These are phyloP conservation scores for Orchesellides sinensis DNA, from an alignment of 2,888 invertebrate genomes.

Conservation along the genomic window DNA sequence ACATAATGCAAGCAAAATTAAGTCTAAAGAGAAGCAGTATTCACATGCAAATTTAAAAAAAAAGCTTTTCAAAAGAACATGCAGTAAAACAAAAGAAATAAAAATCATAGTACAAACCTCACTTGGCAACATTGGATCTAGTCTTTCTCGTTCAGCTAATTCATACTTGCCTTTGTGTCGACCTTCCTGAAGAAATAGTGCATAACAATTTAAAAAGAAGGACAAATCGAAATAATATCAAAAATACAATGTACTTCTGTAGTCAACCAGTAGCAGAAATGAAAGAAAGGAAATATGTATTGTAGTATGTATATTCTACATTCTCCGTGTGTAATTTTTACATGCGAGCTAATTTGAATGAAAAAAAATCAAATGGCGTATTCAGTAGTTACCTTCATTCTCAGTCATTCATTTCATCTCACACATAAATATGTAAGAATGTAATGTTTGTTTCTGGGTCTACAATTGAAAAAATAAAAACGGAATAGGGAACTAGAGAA, in stretches of 20 bases:
- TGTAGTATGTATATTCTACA: too few species aligned
- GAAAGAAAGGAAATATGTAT: too few species aligned
- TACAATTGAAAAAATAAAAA: too few species aligned
- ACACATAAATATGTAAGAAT: neutral
- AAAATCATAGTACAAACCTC: conserved; percentile 74
- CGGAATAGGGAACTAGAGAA: neutral
- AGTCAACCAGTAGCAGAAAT: too few species aligned
- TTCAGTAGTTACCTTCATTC: neutral
- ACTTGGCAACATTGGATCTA: conserved; percentile 74
- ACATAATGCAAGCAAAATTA: too few species aligned
- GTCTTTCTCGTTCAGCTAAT: conserved; percentile 75
- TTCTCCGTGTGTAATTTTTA: neutral
- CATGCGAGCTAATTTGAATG: neutral
- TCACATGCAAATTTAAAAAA: neutral
- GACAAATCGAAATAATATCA: neutral
- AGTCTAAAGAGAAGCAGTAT: too few species aligned
- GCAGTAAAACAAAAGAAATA: conserved; percentile 56
- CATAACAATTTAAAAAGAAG: neutral
- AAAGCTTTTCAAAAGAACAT: neutral
- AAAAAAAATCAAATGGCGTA: conserved; percentile 9
- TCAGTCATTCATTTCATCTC: conserved; percentile 18
- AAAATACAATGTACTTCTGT: too few species aligned
- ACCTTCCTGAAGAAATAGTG: conserved; percentile 71
- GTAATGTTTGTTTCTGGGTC: too few species aligned
- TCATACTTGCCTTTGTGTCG: conserved; percentile 75